Conservation (phyloP, 2,888 invertebrate genomes). For the Esperia sulphurella region DNA sequence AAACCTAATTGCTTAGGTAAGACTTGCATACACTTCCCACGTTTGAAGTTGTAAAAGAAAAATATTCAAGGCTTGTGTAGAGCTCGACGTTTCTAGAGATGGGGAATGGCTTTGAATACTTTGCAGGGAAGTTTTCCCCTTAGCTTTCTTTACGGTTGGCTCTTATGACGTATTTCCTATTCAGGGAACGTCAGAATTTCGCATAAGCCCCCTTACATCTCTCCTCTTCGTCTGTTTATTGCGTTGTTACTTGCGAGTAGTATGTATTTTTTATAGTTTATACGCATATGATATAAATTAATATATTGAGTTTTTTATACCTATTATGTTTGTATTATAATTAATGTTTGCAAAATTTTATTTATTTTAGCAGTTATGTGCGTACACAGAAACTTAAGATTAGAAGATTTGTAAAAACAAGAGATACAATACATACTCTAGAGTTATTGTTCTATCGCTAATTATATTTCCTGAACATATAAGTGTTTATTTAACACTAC, state of each 20-base stretch:
- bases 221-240: conserved; percentile 9
- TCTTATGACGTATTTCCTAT: conserved; percentile 32
- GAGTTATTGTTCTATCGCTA: conserved; percentile 38
- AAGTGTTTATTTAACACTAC: conserved; percentile 16
- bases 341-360: too few relatives aligned
- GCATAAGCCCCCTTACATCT: conserved; percentile 17
- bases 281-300: neutral
- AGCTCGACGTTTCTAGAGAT: conserved; percentile 24
- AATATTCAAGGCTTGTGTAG: conserved; percentile 18
- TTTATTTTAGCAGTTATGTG: too few relatives aligned
- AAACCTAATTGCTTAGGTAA: conserved; percentile 1
- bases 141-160: conserved; percentile 27
- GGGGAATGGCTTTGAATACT: conserved; percentile 37
- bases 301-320: neutral
- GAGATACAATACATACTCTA: conserved; percentile 36
- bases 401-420: conserved; percentile 16
- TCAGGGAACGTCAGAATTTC: conserved; percentile 27
- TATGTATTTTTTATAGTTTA: conserved; percentile 1
- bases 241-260: conserved; percentile 1
- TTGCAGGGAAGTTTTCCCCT: conserved; percentile 33
- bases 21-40: conserved; percentile 6
- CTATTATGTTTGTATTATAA: too few relatives aligned
- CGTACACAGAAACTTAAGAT: neutral
- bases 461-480: conserved; percentile 32
- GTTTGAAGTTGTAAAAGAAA: conserved; percentile 8